Base-by-base conservation (phyloP, 2,797 vertebrate species). In the Eremophila alpestris region DNA sequence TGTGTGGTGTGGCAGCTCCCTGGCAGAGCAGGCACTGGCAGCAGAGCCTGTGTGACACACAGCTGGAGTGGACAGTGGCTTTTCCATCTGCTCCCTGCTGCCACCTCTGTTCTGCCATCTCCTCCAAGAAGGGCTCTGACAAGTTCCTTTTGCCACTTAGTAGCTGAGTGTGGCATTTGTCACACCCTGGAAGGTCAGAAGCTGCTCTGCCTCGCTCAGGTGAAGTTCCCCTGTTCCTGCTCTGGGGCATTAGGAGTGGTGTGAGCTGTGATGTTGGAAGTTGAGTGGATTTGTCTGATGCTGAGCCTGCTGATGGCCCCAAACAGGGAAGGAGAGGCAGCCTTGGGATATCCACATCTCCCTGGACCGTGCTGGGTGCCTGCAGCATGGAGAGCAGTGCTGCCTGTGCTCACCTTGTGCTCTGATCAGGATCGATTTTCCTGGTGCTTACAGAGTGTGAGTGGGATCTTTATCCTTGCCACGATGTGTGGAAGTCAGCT, bases 351-450 rank as follows among this genome's bases (percentile, higher is more conserved):
- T 19, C 55, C 13, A 0, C 22, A 34, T 32, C 29, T 27, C 0
- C 19, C 63, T n/a, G 80, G 17, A 4, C 48, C 8, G 0, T 1
- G 13, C 71, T 29, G 32, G 14, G 38, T 60, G 29, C 69, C 67
- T 4, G 16, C 11, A 3, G 68, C 1, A 0, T 2, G 11, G 49
- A 45, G 20, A 2, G 0, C 15, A 3, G 58, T 1, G 41, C 41
- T 68, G 56, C 55, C 77, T 49, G 36, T 64, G 63, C 75, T 60
- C 0, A 0, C 41, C 48, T 32, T 18, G 16, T 1, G 16, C 54
- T 49, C 52, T 68, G 5, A 30, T 32, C 45, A 16, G 78, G 21
- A 70, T 89, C 5, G 7, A 77, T 89, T 56, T 91, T 49, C 34
- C 75, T 62, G 64, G 9, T 38, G 30, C 67, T 85, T 18, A 13